Conservation (phyloP, 2,888 invertebrate genomes). For the Polydesmus complanatus region DNA sequence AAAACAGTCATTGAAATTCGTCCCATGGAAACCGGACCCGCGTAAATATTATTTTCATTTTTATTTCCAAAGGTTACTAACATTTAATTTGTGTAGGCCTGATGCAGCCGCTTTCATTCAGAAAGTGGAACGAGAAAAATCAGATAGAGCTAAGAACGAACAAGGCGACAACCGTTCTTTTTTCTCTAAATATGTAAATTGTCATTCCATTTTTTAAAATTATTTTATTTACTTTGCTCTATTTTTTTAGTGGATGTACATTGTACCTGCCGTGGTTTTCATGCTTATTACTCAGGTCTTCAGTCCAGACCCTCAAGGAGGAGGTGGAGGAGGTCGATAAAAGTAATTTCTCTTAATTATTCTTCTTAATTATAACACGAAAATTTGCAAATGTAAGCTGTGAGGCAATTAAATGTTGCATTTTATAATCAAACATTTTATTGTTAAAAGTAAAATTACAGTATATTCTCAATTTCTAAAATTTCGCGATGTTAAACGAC, state of each 20-base stretch:
- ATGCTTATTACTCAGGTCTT: slow-evolving; percentile 66
- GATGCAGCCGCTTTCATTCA: slow-evolving; percentile 92
- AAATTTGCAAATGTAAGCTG: too few relatives aligned
- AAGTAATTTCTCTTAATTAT: too few relatives aligned
- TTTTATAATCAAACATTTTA: too few relatives aligned
- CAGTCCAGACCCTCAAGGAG: slow-evolving; percentile 53
- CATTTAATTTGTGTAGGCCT: slow-evolving; percentile 42
- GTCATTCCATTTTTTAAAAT: background rate
- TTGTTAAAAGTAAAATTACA: too few relatives aligned
- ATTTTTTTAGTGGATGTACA: slow-evolving; percentile 92
- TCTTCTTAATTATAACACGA: too few relatives aligned
- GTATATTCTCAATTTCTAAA: too few relatives aligned
- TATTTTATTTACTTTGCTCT: background rate
- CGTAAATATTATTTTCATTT: slow-evolving; percentile 37
- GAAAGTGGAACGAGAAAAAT: slow-evolving; percentile 79
- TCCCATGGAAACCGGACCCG: slow-evolving; percentile 66
- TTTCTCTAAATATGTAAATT: slow-evolving; percentile 90
- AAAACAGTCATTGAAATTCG: slow-evolving; percentile 64
- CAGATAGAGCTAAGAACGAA: slow-evolving; percentile 55
- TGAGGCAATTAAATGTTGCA: too few relatives aligned
- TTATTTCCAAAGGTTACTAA: background rate
- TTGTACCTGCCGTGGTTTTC: slow-evolving; percentile 82
- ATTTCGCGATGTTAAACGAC: too few relatives aligned
- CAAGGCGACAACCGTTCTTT: slow-evolving; percentile 78
- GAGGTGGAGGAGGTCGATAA: too few relatives aligned